Evolutionary conservation across 1,140 invertebrate genomes (phyloP).

Genomic region (Psilanteris sp.): DNA sequence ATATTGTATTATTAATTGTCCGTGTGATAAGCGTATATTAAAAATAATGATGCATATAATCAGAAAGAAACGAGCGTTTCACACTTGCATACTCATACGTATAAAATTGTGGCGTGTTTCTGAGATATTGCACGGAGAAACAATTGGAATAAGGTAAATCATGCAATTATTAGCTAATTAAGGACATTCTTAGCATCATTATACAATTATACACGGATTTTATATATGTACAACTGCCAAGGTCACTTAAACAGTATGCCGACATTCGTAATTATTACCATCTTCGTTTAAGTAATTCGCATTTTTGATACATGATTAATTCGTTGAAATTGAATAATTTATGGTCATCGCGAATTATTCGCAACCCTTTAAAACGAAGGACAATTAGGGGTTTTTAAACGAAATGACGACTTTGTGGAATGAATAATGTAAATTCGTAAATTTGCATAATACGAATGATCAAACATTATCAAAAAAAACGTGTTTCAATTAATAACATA

Average conservation of each 20-base stretch:
- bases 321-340: too few relatives aligned
- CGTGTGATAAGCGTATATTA: slow-evolving; percentile 11
- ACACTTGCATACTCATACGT: neutral
- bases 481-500: too few relatives aligned
- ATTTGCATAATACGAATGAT: too few relatives aligned
- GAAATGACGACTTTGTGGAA: too few relatives aligned
- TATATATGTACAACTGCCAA: slow-evolving; percentile 10
- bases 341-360: too few relatives aligned
- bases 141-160: slow-evolving; percentile 49
- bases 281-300: slow-evolving; percentile 8
- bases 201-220: slow-evolving; percentile 39
- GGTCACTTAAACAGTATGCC: slow-evolving; percentile 19
- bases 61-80: slow-evolving; percentile 1
- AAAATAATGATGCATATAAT: slow-evolving; percentile 48
- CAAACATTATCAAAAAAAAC: too few relatives aligned
- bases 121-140: slow-evolving; percentile 20
- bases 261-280: slow-evolving; percentile 1
- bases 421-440: too few relatives aligned
- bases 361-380: too few relatives aligned
- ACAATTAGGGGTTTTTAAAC: too few relatives aligned
- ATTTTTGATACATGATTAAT: slow-evolving; percentile 19
- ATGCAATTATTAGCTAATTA: slow-evolving; percentile 46
- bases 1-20: slow-evolving; percentile 20
- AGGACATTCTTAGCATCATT: slow-evolving; percentile 38
- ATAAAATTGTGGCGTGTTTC: slow-evolving; percentile 14